Evolutionary conservation across 2,113 vertebrate species (phyloP).

Genomic region (Perccottus glenii): DNA sequence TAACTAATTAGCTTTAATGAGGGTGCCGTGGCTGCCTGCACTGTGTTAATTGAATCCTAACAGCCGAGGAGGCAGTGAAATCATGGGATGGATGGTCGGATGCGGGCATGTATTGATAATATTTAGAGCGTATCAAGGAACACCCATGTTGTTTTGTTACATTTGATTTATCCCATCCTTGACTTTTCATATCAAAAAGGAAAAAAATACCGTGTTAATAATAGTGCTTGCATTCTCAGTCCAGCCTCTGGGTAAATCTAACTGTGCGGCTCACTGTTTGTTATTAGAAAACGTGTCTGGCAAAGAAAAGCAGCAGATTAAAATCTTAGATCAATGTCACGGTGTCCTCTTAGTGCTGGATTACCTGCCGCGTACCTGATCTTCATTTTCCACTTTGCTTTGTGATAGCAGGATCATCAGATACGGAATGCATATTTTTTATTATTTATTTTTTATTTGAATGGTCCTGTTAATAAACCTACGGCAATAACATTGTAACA

Average conservation of each 20-base stretch:
- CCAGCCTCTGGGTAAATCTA: conserved; percentile 18
- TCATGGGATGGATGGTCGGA: conserved; percentile 44
- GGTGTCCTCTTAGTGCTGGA: conserved; percentile 50
- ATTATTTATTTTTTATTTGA: not conserved
- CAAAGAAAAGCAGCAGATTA: conserved; percentile 66
- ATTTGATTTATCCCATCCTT: conserved; percentile 32
- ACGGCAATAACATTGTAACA: conserved; percentile 9
- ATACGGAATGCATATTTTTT: conserved; percentile 7
- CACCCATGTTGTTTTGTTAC: conserved; percentile 54
- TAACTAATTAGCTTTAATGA: conserved; percentile 99
- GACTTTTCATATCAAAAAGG: conserved; percentile 27
- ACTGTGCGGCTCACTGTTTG: conserved; percentile 17
- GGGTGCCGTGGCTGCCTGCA: conserved; percentile 92
- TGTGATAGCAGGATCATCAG: conserved; percentile 30
- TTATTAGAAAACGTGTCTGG: conserved; percentile 58
- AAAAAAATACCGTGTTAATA: conserved; percentile 27
- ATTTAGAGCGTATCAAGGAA: conserved; percentile 62
- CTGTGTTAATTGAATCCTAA: conserved; percentile 95
- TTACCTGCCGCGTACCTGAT: conserved; percentile 55
- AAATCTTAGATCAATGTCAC: conserved; percentile 72
- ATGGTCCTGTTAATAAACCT: not conserved
- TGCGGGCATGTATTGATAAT: conserved; percentile 45
- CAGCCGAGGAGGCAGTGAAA: conserved; percentile 66
- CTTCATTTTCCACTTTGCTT: conserved; percentile 43
- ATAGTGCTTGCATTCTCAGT: conserved; percentile 40